Evolutionary conservation across 2,113 vertebrate species (phyloP), one percentile per base, ranked within the genome.

Genomic region (Silurus glanis): DNA sequence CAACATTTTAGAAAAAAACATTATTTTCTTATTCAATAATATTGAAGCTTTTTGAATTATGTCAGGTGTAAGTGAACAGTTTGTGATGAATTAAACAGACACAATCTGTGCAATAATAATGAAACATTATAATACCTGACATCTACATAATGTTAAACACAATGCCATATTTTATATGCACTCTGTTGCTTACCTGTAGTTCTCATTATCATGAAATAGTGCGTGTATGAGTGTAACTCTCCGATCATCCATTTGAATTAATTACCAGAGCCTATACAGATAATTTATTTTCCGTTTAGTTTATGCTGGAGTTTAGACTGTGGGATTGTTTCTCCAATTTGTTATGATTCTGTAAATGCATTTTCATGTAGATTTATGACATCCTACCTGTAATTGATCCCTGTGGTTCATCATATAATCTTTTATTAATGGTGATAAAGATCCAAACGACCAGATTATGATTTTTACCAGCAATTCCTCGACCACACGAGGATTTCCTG

Each of bases 341-440:
- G 37, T 84, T 84, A 66, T 82, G n/a, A 78, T 66, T 66, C 62
- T 86, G 7, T 72, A 85, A 82, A 85, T 85, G 51, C 62, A 64
- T 61, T 75, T 59, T 28, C 56, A 56, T 74, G 47, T 66, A 85
- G 49, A 87, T 89, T 87, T 89, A 89, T 85, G 49, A 56, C 37
- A 69, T 78, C 25, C 69, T 56, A 51, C 81, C 28, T 86, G 75
- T 87, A 80, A 87, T 75, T 82, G 74, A 80, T 82, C 17, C 86
- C 83, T 66, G 80, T 74, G 80, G 62, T 61, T 21, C 37, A 51
- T 85, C 82, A 85, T 86, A 83, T 83, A 75, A 82, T 83, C 78
- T 28, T 85, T 87, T 75, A 86, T 86, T 87, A 82, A 84, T 81
- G 51, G 88, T 25, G 71, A 69, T 71, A 62, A 86, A 76, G 71